Evolutionary conservation across 2,113 vertebrate species (phyloP).

Genomic region (Typhlomys cinereus): DNA sequence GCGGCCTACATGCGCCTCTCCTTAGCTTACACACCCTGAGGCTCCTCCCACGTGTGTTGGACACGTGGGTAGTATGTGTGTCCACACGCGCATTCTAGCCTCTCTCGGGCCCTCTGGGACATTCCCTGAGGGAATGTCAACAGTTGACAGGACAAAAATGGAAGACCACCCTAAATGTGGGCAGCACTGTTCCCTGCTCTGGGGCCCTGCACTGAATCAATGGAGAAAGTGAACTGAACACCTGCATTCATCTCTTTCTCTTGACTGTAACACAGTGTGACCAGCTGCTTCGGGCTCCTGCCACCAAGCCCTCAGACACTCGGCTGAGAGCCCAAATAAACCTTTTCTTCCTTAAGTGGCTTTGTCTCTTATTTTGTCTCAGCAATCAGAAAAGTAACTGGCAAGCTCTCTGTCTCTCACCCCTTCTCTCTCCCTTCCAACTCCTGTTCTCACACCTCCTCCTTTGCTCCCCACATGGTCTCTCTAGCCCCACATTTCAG

Average conservation of each 20-base stretch:
- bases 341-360: not conserved
- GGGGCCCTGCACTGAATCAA: not conserved
- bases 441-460: not conserved
- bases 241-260: not conserved
- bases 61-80: too few relatives aligned
- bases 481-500: not conserved
- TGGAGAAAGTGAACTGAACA: not conserved
- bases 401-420: not conserved
- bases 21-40: too few relatives aligned
- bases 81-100: too few relatives aligned
- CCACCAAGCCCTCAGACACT: too few relatives aligned
- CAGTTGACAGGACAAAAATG: too few relatives aligned
- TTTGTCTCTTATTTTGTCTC: rapidly evolving
- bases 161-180: not conserved
- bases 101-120: too few relatives aligned
- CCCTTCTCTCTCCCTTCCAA: not conserved
- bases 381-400: not conserved
- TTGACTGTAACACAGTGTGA: too few relatives aligned
- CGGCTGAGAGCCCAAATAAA: not conserved
- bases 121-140: too few relatives aligned
- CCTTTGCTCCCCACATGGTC: not conserved
- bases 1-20: too few relatives aligned
- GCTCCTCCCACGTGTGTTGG: too few relatives aligned
- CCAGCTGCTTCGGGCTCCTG: too few relatives aligned
- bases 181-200: not conserved